A percentile compares a stretch with the other conserved stretches of the same genome.
phyloP scores from a whole-genome alignment of 1,140 invertebrate species.

The Elysia chlorotica region DNA sequence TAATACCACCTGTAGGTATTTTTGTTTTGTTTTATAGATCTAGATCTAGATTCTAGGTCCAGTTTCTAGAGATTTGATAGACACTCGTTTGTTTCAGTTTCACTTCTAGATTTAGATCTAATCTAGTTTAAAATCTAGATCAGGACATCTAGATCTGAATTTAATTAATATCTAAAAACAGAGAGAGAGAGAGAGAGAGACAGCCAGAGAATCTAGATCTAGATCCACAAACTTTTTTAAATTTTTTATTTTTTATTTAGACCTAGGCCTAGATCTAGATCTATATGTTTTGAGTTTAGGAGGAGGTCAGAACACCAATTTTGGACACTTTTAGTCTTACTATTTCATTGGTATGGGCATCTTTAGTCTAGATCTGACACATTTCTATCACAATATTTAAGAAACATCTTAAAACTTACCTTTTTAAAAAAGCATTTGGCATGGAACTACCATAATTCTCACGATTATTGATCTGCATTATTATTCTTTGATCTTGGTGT shows the following conservation, averaged over 20 bases:
- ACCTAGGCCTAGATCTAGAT: background rate
- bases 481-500: background rate
- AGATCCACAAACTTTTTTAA: background rate
- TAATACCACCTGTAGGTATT: too few relatives aligned
- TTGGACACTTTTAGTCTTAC: background rate
- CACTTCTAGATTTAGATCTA: too few relatives aligned
- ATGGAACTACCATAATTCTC: background rate
- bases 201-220: background rate
- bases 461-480: background rate
- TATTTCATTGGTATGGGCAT: background rate
- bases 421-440: background rate
- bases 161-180: too few relatives aligned
- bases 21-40: too few relatives aligned
- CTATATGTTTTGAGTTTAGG: slow-evolving; percentile 76
- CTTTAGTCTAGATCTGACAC: too few relatives aligned
- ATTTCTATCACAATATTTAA: too few relatives aligned
- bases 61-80: too few relatives aligned
- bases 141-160: too few relatives aligned
- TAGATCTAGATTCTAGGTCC: too few relatives aligned
- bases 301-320: slow-evolving; percentile 76
- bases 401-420: background rate
- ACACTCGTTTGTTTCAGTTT: too few relatives aligned
- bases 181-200: background rate
- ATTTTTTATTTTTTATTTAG: background rate
- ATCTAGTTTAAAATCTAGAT: too few relatives aligned